A percentile compares a stretch with the other conserved stretches of the same genome.
Conservation (phyloP, 2,888 invertebrate species). For the Aporophyla nigra region DNA sequence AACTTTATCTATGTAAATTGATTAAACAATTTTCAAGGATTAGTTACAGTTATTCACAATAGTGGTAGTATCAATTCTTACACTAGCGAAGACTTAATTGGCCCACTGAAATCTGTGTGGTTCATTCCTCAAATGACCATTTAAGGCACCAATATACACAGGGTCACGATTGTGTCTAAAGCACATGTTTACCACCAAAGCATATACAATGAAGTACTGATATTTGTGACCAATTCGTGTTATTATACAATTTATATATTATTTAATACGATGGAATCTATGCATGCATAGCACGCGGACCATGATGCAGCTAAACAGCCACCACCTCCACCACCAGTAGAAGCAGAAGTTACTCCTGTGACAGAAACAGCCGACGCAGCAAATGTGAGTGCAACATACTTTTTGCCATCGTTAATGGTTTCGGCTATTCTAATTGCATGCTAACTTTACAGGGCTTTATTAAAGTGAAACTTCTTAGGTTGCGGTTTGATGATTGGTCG, state of each 20-base stretch:
- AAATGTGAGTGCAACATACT: constrained; percentile 44
- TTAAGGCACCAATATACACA: too few relatives aligned
- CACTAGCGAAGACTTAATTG: too few relatives aligned
- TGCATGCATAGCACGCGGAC: constrained; percentile 76
- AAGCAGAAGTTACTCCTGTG: constrained; percentile 31
- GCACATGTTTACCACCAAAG: too few relatives aligned
- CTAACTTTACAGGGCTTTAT: neutral
- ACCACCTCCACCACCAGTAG: constrained; percentile 34
- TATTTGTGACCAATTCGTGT: neutral
- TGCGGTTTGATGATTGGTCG: too few relatives aligned
- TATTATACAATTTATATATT: neutral
- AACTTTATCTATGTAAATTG: neutral
- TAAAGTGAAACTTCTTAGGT: too few relatives aligned
- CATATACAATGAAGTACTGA: too few relatives aligned
- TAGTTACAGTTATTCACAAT: neutral
- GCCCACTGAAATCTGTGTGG: too few relatives aligned
- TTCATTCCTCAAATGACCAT: too few relatives aligned
- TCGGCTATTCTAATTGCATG: neutral
- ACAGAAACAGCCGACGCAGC: constrained; percentile 48
- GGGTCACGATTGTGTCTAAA: too few relatives aligned
- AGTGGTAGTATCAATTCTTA: neutral
- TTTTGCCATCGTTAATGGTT: constrained; percentile 47
- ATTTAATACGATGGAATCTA: neutral
- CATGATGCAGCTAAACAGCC: constrained; percentile 68
- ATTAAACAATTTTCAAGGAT: neutral